Percentiles rank a stretch among this genome's conserved stretches.
These are phyloP conservation scores for Streptopelia turtur DNA, from an alignment of 2,797 vertebrate species.

Conservation along the genomic window DNA sequence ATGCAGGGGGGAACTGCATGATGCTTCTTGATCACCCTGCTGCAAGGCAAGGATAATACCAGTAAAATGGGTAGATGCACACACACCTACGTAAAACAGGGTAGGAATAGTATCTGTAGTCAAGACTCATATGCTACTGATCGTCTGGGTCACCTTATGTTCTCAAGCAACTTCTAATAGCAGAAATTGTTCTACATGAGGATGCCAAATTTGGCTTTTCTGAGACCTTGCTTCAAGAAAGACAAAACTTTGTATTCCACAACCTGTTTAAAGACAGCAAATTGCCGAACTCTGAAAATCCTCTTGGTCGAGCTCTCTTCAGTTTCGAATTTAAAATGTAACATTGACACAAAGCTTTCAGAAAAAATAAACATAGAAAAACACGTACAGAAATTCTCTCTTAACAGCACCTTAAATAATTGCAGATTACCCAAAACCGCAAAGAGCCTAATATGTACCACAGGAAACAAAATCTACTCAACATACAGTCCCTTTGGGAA, in stretches of 20 bases:
- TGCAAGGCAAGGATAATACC: neutral
- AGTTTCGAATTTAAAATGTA: neutral
- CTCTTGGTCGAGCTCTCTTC: neutral
- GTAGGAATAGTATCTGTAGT: neutral
- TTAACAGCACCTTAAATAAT: neutral
- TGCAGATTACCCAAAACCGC: neutral
- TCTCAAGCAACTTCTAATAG: neutral
- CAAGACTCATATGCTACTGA: neutral
- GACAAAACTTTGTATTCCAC: neutral
- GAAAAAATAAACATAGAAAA: neutral
- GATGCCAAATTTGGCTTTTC: neutral
- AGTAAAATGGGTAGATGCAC: neutral
- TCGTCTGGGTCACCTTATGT: neutral
- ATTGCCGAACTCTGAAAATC: neutral
- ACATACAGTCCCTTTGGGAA: neutral
- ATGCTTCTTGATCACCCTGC: conserved; percentile 2
- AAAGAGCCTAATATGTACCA: neutral
- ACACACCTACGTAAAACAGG: neutral
- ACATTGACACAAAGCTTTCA: neutral
- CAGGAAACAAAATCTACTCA: neutral
- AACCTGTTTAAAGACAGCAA: neutral
- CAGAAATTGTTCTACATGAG: neutral
- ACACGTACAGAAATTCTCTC: neutral
- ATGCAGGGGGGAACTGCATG: neutral
- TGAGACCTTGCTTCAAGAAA: neutral